Evolutionary conservation across 1,140 invertebrate genomes (phyloP).

Genomic region (Cydia fagiglandana): DNA sequence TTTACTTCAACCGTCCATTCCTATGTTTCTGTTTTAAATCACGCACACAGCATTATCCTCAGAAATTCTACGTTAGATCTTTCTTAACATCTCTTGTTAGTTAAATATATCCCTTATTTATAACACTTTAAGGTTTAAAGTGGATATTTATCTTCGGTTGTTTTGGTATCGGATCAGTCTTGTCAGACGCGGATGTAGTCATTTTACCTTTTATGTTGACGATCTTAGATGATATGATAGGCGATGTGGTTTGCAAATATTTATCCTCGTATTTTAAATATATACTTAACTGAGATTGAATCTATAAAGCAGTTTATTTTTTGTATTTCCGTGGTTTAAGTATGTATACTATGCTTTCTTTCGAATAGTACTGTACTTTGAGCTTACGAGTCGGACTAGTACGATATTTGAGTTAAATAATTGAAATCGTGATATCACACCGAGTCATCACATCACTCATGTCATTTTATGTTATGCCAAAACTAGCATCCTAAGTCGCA

Average conservation of each 20-base stretch:
- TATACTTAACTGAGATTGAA: not conserved
- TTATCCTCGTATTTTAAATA: not conserved
- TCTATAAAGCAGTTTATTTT: not conserved
- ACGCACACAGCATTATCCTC: not conserved
- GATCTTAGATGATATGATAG: slow-evolving; percentile 3
- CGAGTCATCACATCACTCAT: too few species aligned
- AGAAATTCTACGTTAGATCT: slow-evolving; percentile 2
- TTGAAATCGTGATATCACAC: too few species aligned
- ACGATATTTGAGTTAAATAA: too few species aligned
- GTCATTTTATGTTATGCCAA: too few species aligned
- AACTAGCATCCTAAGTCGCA: too few species aligned
- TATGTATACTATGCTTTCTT: too few species aligned
- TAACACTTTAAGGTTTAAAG: not conserved
- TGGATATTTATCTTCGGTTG: not conserved
- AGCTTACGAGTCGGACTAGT: too few species aligned
- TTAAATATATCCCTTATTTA: not conserved
- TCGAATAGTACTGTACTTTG: too few species aligned
- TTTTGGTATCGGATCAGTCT: slow-evolving; percentile 12
- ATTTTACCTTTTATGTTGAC: slow-evolving; percentile 16
- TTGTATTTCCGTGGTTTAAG: too few species aligned
- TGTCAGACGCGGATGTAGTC: slow-evolving; percentile 5
- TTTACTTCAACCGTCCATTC: not conserved
- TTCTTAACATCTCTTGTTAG: not conserved
- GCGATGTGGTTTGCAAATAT: slow-evolving; percentile 17
- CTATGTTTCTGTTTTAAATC: not conserved